Conservation (phyloP, 30 jellyfish, hydroid and myxozoan genomes). For the Sanderia malayensis region DNA sequence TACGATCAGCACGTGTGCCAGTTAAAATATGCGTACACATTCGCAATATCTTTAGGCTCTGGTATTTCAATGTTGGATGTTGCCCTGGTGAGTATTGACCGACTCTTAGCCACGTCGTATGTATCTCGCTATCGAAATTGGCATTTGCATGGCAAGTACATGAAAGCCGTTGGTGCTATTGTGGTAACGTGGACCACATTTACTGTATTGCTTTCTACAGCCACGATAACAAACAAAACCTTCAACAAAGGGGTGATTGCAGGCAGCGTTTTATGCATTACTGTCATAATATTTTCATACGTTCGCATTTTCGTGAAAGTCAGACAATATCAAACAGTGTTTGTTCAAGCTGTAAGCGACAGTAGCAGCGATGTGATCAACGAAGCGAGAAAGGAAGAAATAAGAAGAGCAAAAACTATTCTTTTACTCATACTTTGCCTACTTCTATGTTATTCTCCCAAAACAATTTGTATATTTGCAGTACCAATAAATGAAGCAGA, state of each 20-base stretch:
- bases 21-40: background rate
- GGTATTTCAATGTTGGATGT: background rate
- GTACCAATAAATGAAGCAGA: background rate
- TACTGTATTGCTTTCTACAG: background rate
- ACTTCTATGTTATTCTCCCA: background rate
- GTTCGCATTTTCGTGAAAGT: background rate
- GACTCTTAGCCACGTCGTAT: background rate
- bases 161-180: background rate
- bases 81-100: background rate
- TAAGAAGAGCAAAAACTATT: background rate
- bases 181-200: background rate
- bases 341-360: background rate
- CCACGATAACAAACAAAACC: background rate
- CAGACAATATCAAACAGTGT: background rate
- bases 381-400: background rate
- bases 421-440: background rate
- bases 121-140: background rate
- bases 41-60: background rate
- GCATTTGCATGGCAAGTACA: background rate
- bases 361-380: background rate
- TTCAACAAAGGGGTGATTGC: background rate
- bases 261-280: background rate
- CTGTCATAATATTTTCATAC: background rate
- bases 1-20: background rate
- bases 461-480: background rate